These are phyloP conservation scores for Dasyurus viverrinus DNA, from an alignment of 2,113 vertebrate species.

Conservation along the genomic window DNA sequence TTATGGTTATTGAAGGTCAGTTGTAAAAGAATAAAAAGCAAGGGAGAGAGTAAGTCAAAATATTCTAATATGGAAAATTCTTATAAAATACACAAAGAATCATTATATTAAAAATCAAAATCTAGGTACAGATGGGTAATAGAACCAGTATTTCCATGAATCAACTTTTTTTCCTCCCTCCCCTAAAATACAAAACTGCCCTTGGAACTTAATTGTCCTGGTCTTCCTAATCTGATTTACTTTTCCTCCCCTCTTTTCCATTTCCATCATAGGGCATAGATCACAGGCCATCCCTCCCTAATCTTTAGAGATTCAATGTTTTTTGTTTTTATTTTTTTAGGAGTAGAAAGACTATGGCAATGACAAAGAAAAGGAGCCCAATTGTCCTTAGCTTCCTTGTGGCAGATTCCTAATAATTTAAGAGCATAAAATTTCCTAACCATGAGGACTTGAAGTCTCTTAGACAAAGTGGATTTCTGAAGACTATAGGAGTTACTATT, in stretches of 20 bases:
- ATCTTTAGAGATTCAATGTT: background rate
- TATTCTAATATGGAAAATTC: too few species aligned
- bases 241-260: background rate
- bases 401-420: too few species aligned
- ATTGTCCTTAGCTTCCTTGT: too few species aligned
- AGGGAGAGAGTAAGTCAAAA: too few species aligned
- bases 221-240: background rate
- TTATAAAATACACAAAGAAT: background rate
- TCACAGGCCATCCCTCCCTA: background rate
- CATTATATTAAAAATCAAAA: background rate
- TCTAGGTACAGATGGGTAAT: background rate
- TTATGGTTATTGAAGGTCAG: background rate
- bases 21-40: background rate
- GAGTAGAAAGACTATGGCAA: background rate
- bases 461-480: too few species aligned
- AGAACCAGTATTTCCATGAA: background rate
- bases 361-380: too few species aligned
- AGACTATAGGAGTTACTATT: background rate
- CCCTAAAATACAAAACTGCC: background rate
- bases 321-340: background rate
- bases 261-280: background rate
- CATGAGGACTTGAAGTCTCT: too few species aligned
- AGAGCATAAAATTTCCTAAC: too few species aligned
- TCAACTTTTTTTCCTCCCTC: too few species aligned
- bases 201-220: background rate